phyloP scores from a whole-genome alignment of 2,888 invertebrate species.

The Sphaerophoria taeniata region DNA sequence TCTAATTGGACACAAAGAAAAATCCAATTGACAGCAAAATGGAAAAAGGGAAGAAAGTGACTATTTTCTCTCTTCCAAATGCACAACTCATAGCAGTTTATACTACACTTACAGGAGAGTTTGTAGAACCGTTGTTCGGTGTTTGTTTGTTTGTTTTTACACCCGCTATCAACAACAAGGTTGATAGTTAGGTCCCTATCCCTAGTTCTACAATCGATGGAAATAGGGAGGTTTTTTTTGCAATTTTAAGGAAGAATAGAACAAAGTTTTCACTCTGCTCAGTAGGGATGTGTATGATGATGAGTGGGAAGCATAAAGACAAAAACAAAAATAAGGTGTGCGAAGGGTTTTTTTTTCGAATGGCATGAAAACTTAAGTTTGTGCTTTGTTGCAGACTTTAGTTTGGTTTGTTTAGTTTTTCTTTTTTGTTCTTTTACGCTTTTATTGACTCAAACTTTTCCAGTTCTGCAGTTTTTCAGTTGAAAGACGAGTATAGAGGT shows the following conservation, averaged over 20 bases:
- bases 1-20: slow-evolving; percentile 72
- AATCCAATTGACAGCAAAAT: slow-evolving; percentile 45
- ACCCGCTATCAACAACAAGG: slow-evolving; percentile 7
- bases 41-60: slow-evolving; percentile 47
- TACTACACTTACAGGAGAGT: not conserved
- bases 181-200: no score
- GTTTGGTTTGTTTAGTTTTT: slow-evolving; percentile 7
- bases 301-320: slow-evolving; percentile 47
- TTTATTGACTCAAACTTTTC: slow-evolving; percentile 18
- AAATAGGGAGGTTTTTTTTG: slow-evolving; percentile 9
- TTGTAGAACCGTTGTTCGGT: slow-evolving; percentile 21
- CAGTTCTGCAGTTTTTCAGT: not conserved
- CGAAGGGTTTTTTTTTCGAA: slow-evolving; percentile 68
- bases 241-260: slow-evolving; percentile 33
- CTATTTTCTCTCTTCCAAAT: slow-evolving; percentile 48
- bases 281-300: slow-evolving; percentile 39
- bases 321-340: slow-evolving; percentile 63
- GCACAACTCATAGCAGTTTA: slow-evolving; percentile 45
- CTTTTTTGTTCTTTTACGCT: not conserved
- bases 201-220: not conserved
- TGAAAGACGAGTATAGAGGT: not conserved
- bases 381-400: slow-evolving; percentile 2
- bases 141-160: slow-evolving; percentile 24
- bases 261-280: slow-evolving; percentile 40
- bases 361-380: slow-evolving; percentile 44